Percentiles rank a stretch among this genome's conserved stretches.
Evolutionary conservation across 1,140 invertebrate species (phyloP).

Genomic region (Doryteuthis pealeii): DNA sequence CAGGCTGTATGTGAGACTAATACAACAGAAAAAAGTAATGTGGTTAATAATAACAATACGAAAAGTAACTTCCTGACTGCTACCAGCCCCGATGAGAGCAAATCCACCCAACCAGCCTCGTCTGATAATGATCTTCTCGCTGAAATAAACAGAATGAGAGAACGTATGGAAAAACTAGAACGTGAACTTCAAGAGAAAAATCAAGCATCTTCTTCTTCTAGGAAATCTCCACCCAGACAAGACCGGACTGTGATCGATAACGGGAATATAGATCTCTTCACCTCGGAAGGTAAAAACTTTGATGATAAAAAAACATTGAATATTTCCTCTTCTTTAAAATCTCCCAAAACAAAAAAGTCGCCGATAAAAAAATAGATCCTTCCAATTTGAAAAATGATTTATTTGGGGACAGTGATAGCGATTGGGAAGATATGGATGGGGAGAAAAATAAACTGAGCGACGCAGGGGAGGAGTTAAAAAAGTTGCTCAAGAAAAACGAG

Average conservation of each 20-base stretch:
- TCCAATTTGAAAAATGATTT: constrained; percentile 21
- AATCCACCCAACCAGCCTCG: no score
- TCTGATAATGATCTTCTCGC: neutral
- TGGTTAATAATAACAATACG: no score
- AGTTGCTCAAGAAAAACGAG: constrained; percentile 31
- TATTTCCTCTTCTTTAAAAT: neutral
- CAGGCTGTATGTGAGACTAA: no score
- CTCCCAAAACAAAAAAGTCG: neutral
- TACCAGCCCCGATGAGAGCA: no score
- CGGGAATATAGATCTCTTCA: neutral
- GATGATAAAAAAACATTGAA: neutral
- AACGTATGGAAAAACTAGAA: constrained; percentile 2
- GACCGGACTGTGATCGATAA: neutral
- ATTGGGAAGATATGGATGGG: constrained; percentile 53
- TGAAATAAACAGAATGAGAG: neutral
- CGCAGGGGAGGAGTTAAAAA: constrained; percentile 41
- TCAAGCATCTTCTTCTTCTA: neutral
- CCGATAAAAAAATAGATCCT: neutral
- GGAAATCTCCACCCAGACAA: no score
- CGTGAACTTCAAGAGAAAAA: neutral
- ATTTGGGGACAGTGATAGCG: constrained; percentile 53
- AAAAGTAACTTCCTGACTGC: no score
- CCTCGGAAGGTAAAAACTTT: neutral
- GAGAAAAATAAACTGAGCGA: constrained; percentile 37
- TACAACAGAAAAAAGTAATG: no score